Evolutionary conservation across 2,888 invertebrate genomes (phyloP).

Genomic region (Drosophila helvetica): DNA sequence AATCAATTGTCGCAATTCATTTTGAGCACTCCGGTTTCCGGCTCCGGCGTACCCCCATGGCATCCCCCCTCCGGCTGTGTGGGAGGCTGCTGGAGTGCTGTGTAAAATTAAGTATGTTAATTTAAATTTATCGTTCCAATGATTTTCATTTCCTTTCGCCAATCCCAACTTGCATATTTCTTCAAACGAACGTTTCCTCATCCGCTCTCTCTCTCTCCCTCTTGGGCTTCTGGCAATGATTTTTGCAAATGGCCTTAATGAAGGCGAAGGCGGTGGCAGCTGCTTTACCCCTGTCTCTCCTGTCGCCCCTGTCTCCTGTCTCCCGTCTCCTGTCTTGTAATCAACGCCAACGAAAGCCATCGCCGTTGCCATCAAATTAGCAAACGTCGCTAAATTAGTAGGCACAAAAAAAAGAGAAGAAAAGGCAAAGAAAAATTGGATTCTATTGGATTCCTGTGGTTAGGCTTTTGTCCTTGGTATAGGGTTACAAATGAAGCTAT

Average conservation of each 20-base stretch:
- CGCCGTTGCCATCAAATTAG: slow-evolving; percentile 59
- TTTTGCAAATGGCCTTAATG: slow-evolving; percentile 66
- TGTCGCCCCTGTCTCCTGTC: not conserved
- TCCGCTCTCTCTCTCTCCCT: not conserved
- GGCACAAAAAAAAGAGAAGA: slow-evolving; percentile 1
- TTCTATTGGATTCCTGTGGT: not conserved
- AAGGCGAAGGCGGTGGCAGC: slow-evolving; percentile 44
- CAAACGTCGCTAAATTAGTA: slow-evolving; percentile 50
- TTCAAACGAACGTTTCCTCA: slow-evolving; percentile 35
- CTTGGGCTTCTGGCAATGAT: slow-evolving; percentile 37
- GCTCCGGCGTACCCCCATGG: slow-evolving; percentile 14
- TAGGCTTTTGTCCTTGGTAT: slow-evolving; percentile 7
- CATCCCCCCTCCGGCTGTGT: not conserved
- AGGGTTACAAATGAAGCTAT: slow-evolving; percentile 46
- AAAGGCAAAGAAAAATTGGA: not conserved
- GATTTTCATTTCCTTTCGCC: slow-evolving; percentile 60
- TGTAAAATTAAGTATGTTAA: slow-evolving; percentile 76
- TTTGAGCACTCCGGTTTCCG: slow-evolving; percentile 39
- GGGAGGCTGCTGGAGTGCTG: slow-evolving; percentile 11
- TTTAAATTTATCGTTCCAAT: slow-evolving; percentile 75
- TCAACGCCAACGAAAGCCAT: slow-evolving; percentile 60
- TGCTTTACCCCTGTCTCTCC: slow-evolving; percentile 18
- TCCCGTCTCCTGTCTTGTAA: slow-evolving; percentile 37
- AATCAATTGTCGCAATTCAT: slow-evolving; percentile 79
- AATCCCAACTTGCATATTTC: slow-evolving; percentile 45